Evolutionary conservation across 2,113 vertebrate species (phyloP).

Genomic region (Struthio camelus): DNA sequence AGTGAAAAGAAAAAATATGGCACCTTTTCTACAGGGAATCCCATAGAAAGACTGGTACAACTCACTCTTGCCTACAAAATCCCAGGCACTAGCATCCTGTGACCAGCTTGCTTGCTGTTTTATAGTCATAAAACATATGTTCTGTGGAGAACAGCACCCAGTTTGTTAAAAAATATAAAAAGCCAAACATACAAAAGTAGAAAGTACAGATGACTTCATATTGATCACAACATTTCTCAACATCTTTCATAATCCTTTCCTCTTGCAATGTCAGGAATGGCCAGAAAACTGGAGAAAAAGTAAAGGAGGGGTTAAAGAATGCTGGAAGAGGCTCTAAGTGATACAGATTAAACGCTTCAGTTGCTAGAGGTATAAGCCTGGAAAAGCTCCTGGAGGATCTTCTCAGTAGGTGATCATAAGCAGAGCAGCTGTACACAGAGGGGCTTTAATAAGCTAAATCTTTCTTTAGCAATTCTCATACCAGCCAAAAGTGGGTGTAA

Average conservation of each 20-base stretch:
- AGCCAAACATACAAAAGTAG: not conserved
- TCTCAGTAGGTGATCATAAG: not conserved
- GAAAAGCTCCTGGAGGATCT: not conserved
- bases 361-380: not conserved
- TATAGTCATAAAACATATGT: not conserved
- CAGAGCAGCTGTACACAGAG: not conserved
- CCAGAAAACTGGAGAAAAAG: not conserved
- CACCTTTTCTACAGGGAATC: not conserved
- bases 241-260: not conserved
- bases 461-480: not conserved
- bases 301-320: no score
- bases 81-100: no score
- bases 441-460: not conserved
- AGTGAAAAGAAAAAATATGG: not conserved
- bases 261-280: not conserved
- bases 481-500: not conserved
- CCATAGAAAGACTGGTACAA: not conserved
- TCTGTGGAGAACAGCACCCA: not conserved
- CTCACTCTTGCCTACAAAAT: not conserved
- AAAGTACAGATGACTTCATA: not conserved
- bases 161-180: not conserved
- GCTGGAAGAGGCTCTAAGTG: not conserved
- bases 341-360: not conserved
- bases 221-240: not conserved
- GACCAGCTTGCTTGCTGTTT: not conserved